These are phyloP conservation scores for Parapsyche elsis DNA, from an alignment of 1,140 invertebrate species.

Conservation along the genomic window DNA sequence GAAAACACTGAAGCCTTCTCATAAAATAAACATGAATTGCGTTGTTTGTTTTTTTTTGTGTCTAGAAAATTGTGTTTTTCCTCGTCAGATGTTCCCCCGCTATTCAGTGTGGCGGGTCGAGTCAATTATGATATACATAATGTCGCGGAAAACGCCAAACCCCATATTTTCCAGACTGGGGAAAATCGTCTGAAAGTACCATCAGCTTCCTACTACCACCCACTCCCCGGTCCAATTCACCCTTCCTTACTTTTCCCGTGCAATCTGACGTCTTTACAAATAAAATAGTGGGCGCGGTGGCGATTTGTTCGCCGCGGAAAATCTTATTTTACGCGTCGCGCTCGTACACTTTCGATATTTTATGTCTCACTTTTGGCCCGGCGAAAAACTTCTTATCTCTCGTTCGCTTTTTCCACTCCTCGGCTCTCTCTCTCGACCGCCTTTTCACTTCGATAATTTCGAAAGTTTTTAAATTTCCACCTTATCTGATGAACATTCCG, in stretches of 20 bases:
- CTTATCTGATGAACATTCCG: conserved; percentile 19
- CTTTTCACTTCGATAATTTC: conserved; percentile 17
- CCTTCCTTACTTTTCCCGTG: background rate
- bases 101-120: background rate
- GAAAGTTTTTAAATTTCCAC: conserved; percentile 36
- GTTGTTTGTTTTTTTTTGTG: background rate
- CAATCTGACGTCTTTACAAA: background rate
- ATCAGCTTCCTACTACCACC: background rate
- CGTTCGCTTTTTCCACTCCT: background rate
- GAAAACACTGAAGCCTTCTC: no score
- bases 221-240: background rate
- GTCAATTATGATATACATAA: background rate
- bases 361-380: background rate
- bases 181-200: background rate
- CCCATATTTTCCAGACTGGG: background rate
- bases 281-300: background rate
- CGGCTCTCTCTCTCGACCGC: conserved; percentile 3
- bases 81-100: background rate
- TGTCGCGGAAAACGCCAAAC: background rate
- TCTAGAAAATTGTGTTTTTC: background rate
- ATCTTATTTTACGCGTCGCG: conserved; percentile 20
- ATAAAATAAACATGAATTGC: no score
- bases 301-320: conserved; percentile 15
- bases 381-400: conserved; percentile 31
- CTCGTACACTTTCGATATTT: conserved; percentile 25